Evolutionary conservation across 2,888 invertebrate species (phyloP).

Genomic region (Melieria omissa): DNA sequence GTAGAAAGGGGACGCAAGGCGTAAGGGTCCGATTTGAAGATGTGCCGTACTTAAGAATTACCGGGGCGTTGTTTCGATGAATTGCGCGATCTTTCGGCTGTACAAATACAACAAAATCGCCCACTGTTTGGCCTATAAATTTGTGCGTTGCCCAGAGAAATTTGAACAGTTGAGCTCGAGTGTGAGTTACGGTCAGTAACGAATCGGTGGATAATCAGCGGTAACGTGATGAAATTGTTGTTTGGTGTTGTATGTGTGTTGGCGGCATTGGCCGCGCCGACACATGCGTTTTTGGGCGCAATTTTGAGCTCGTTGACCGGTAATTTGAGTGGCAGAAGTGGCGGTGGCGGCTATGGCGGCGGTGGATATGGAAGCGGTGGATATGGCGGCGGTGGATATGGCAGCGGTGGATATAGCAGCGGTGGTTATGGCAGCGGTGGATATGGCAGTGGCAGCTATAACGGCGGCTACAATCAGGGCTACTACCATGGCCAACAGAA

Average conservation of each 20-base stretch:
- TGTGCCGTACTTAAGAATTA: slow-evolving; percentile 17
- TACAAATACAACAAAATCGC: neutral
- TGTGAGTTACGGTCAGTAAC: slow-evolving; percentile 30
- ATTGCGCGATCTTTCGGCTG: neutral
- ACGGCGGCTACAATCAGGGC: slow-evolving; percentile 16
- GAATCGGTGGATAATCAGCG: slow-evolving; percentile 8
- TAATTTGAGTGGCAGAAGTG: slow-evolving; percentile 12
- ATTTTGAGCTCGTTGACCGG: slow-evolving; percentile 56
- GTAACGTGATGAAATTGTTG: slow-evolving; percentile 52
- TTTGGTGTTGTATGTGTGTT: slow-evolving; percentile 46
- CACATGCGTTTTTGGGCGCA: slow-evolving; percentile 57
- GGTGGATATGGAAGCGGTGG: slow-evolving; percentile 44
- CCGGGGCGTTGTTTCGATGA: neutral
- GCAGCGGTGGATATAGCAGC: slow-evolving; percentile 14
- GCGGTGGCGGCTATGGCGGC: slow-evolving; percentile 39
- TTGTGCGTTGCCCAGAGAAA: slow-evolving; percentile 52
- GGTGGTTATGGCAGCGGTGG: slow-evolving; percentile 33
- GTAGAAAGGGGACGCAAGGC: neutral
- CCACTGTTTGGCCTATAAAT: slow-evolving; percentile 55
- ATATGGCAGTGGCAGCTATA: slow-evolving; percentile 21
- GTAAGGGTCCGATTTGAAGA: neutral
- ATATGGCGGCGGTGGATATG: slow-evolving; percentile 23
- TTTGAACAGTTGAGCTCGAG: slow-evolving; percentile 54
- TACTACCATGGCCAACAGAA: slow-evolving; percentile 7
- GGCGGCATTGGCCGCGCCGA: slow-evolving; percentile 52